phyloP scores from a whole-genome alignment of 1,140 invertebrate genomes.

The Phymastichus coffea region DNA sequence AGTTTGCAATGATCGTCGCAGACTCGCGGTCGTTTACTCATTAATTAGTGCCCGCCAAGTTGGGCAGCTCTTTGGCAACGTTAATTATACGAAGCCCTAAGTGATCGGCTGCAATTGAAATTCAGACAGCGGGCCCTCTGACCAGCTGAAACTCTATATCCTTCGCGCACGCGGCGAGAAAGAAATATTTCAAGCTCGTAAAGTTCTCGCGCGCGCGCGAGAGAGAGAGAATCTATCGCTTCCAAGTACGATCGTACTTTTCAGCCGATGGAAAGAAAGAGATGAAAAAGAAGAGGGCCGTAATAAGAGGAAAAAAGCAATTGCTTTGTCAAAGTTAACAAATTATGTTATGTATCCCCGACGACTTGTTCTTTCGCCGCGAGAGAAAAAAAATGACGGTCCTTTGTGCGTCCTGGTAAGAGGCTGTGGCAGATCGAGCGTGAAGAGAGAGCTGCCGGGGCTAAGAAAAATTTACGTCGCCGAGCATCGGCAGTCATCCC shows the following conservation, averaged over 20 bases:
- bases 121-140: too few species aligned
- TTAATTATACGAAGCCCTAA: too few species aligned
- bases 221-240: background rate
- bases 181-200: background rate
- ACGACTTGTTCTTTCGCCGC: background rate
- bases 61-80: too few species aligned
- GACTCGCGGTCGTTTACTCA: too few species aligned
- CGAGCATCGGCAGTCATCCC: slow-evolving; percentile 1
- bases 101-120: too few species aligned
- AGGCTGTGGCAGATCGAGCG: slow-evolving; percentile 1
- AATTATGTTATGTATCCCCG: background rate
- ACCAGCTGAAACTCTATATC: too few species aligned
- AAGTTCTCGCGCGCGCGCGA: background rate
- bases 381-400: slow-evolving; percentile 17
- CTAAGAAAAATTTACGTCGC: slow-evolving; percentile 22
- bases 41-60: too few species aligned
- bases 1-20: too few species aligned
- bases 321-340: slow-evolving; percentile 22
- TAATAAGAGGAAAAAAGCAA: too few species aligned
- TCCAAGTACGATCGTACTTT: background rate
- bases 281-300: too few species aligned
- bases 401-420: slow-evolving; percentile 24
- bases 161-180: too few species aligned
- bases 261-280: background rate
- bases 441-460: too few species aligned